Conservation (phyloP, 2,113 vertebrate species). For the Cryptoleucopteryx plumbea region DNA sequence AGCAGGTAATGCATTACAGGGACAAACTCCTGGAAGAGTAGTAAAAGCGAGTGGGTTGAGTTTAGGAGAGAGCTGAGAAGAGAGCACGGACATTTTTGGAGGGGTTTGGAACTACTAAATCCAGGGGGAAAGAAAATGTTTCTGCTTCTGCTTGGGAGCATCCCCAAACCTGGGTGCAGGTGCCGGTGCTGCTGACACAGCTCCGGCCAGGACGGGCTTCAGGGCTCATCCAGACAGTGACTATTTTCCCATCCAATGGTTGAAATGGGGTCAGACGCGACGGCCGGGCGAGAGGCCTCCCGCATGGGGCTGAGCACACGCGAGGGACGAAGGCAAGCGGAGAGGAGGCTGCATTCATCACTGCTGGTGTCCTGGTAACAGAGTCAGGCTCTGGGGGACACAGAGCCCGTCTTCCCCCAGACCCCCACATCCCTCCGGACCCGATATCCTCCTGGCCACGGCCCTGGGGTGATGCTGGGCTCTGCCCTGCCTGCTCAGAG, state of each 20-base stretch:
- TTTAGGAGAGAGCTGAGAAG: neutral
- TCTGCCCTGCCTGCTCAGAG: neutral
- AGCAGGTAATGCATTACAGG: neutral
- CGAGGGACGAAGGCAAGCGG: neutral
- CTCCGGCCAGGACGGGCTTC: neutral
- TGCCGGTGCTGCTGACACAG: fast-evolving
- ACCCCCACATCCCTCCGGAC: neutral
- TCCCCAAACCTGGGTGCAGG: neutral
- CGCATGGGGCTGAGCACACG: neutral
- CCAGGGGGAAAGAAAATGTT: neutral
- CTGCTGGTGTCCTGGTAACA: neutral
- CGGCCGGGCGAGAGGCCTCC: neutral
- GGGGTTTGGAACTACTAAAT: neutral
- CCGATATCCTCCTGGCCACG: fast-evolving
- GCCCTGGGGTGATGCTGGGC: neutral
- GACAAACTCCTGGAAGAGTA: neutral
- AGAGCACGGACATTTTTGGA: neutral
- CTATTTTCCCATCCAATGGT: neutral
- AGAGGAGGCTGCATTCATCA: neutral
- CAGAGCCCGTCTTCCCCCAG: neutral
- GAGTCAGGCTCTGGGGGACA: neutral
- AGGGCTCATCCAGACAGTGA: neutral
- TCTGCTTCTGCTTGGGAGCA: neutral
- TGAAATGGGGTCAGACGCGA: fast-evolving
- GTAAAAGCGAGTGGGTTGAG: neutral